These are phyloP conservation scores for Morpho helenor DNA, from an alignment of 2,888 invertebrate genomes.

Conservation along the genomic window DNA sequence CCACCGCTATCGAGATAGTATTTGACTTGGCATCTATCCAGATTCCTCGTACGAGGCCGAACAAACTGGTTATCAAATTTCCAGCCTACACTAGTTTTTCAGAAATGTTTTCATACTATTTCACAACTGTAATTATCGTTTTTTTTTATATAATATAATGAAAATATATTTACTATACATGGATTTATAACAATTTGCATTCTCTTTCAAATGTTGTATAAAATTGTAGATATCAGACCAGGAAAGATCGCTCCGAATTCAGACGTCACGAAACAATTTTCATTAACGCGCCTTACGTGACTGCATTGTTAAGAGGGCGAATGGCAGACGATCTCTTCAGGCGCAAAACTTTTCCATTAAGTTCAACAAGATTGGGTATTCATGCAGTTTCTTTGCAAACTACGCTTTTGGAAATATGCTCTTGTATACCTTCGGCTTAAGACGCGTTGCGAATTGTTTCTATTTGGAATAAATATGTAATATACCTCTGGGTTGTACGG, in stretches of 20 bases:
- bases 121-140: not conserved
- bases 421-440: slow-evolving; percentile 8
- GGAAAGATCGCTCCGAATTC: slow-evolving; percentile 40
- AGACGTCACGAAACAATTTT: slow-evolving; percentile 70
- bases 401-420: slow-evolving; percentile 25
- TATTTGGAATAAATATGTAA: slow-evolving; percentile 2
- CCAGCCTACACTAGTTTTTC: slow-evolving; percentile 4
- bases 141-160: not conserved
- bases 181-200: not conserved
- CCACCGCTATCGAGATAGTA: slow-evolving; percentile 16
- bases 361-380: slow-evolving; percentile 48
- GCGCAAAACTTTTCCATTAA: slow-evolving; percentile 53
- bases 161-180: not conserved
- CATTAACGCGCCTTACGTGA: slow-evolving; percentile 68
- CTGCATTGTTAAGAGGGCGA: slow-evolving; percentile 58
- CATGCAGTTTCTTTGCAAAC: slow-evolving; percentile 32
- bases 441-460: slow-evolving; percentile 3
- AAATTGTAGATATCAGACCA: not conserved
- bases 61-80: slow-evolving; percentile 11
- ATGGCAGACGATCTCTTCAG: slow-evolving; percentile 38
- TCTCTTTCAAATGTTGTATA: not conserved
- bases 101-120: slow-evolving; percentile 1
- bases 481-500: too few species aligned
- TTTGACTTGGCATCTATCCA: slow-evolving; percentile 21
- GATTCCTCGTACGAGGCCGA: slow-evolving; percentile 1